Base-by-base conservation (phyloP, 2,888 invertebrate species). In the Heliothis peltigera region DNA sequence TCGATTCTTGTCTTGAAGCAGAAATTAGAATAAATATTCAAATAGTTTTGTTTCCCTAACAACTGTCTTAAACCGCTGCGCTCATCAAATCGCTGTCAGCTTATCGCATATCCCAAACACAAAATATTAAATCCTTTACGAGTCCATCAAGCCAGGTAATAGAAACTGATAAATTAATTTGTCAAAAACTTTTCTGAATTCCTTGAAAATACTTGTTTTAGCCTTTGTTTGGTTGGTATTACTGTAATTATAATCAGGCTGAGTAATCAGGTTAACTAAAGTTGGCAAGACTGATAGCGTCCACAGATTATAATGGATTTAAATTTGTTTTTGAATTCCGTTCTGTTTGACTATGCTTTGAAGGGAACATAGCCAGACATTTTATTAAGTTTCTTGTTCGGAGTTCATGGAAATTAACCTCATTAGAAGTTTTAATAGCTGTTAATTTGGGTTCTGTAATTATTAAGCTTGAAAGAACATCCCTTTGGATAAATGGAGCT, bases 91-190 rank as follows among this genome's bases (percentile, higher is more conserved):
- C 66, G 64, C 75, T 54, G 2, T 3, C 39, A 22, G 39, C 52
- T 56, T 60, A 65, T 65, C 3, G 1, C 43, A 21, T 12, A 6
- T 0, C 15, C 61, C 65, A 10, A 12, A n/a, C 21, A 22, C 43
- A 60, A 75, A 75, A 77, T 78, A 82, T 82, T 80, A 79, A 84
- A 84, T 71, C 83, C 81, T 77, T 81, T 71, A 80, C 79, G 68
- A 78, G 75, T 80, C 79, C 77, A 81, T 82, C 81, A 75, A 72
- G 70, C 53, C 78, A 81, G 81, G 84, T 83, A 83, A 84, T 77
- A 77, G 77, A 69, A 79, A 75, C 80, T 75, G 78, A 77, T 77
- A 79, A 84, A 86, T 83, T 81, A 83, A 82, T 84, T 85, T 81
- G 79, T 80, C 80, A 79, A 80, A 85, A 83, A 84, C 79, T 78